Evolutionary conservation across 2,113 vertebrate genomes (phyloP), one percentile per base, ranked within the genome.

Genomic region (Dipodomys ordii): DNA sequence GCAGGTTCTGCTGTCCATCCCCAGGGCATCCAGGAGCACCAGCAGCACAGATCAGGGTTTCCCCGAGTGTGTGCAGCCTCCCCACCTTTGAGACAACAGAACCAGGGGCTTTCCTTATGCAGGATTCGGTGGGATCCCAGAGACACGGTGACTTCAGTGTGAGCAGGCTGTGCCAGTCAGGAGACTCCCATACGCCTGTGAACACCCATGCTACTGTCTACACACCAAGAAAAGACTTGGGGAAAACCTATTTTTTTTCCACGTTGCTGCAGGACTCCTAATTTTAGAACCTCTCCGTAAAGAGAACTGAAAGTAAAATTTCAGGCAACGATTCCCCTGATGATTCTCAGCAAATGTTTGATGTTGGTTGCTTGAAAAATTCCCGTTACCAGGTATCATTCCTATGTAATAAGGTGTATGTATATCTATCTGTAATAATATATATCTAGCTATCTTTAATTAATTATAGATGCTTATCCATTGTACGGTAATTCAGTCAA

Each of bases 211-310:
- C 53, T 18, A 15, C 53, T 16, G 53, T 18, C 53, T 57, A 57
- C 15, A 57, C 15, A 15, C 53, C 12, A 57, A 16, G 53, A 57
- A 57, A 49, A 57, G 15, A 15, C 39, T 9, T 19, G 28, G 57
- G 30, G 25, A 12, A 27, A 68, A 32, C 28, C 65, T n/a, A 2
- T 39, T 4, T 62, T 25, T 10, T 64, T 49, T n/a, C 9, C 22
- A 78, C 67, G 78, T 64, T 68, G 44, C 60, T 69, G 18, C 2
- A 64, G 83, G 68, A 2, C 22, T 7, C 19, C 30, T 78, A 39
- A 64, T n/a, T 68, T 79, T 92, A 46, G 10, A 86, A 83, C 22
- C 35, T 87, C 9, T 86, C 18, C 72, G 79, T 78, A 91, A 86
- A 82, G 79, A 86, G 88, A 86, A 82, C 1, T 57, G n/a, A 44